Evolutionary conservation across 1,140 invertebrate genomes (phyloP), one percentile per base, ranked within the genome.

Genomic region (Lysiphlebus fabarum): DNA sequence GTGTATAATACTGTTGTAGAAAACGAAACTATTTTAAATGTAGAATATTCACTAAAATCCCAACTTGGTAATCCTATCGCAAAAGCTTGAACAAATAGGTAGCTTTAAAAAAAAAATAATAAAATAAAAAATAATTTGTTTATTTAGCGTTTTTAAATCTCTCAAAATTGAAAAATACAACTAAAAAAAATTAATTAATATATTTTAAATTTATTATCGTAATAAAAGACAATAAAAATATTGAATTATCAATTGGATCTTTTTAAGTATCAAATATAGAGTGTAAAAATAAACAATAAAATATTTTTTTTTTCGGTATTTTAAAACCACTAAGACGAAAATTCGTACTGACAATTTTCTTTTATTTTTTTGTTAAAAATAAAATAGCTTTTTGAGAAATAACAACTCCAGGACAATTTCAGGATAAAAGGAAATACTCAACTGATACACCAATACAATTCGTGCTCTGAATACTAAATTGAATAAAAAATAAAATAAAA

Each of bases 31-130:
- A 26, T 26, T 26, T 26, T 26, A 26, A 26, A 26, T 26, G 17
- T 26, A 26, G 17, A 26, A 26, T 26, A 51, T 51, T 8, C 49
- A 36, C 36, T 51, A 51, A 51, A 51, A 51, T 51, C 49, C 49
- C 49, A 26, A 51, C 49, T n/a, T 37, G 49, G 49, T 51, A 51
- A 51, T 51, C 49, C 49, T 36, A 51, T 51, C 38, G 49, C 34
- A 51, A 51, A 51, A 51, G 49, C 49, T 51, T 37, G 49, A 36
- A 36, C 49, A 51, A 51, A 38, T 38, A 36, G 36, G 33, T 36
- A 36, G 38, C 34, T 11, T 37, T 37, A 12, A 36, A n/a, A 51
- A 36, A 8, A 14, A 51, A 51, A n/a, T n/a, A 51, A 38, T 1
- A 26, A 26, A 26, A 26, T 2, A 26, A 26, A 2, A 37, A 12